Evolutionary conservation across 1,140 invertebrate genomes (phyloP).

Genomic region (Aleiodes sp.): DNA sequence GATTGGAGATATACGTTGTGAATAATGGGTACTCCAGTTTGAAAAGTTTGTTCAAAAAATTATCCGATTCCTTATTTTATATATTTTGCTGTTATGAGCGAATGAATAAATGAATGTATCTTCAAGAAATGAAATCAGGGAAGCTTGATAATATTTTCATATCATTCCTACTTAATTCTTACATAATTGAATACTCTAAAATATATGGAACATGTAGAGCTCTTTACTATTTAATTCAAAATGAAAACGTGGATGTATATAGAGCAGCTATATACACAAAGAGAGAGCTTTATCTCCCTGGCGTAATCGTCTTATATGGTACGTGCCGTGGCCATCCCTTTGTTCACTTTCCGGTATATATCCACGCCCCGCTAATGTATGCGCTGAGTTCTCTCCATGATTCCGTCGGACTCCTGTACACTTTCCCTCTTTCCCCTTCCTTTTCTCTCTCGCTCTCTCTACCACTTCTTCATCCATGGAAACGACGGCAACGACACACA

Average conservation of each 20-base stretch:
- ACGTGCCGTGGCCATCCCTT: conserved; percentile 43
- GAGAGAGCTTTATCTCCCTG: conserved; percentile 24
- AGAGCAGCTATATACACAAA: not conserved
- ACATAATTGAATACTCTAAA: no score
- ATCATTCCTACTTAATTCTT: no score
- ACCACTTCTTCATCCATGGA: conserved; percentile 36
- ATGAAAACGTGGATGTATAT: not conserved
- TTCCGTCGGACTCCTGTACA: conserved; percentile 34
- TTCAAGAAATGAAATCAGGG: not conserved
- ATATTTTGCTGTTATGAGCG: not conserved
- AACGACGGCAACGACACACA: conserved; percentile 38
- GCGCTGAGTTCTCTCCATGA: conserved; percentile 45
- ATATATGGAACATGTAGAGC: no score
- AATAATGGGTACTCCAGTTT: no score
- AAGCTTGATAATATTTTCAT: no score
- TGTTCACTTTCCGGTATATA: conserved; percentile 50
- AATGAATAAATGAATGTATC: no score
- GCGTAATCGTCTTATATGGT: conserved; percentile 36
- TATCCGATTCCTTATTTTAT: not conserved
- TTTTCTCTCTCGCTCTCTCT: conserved; percentile 18
- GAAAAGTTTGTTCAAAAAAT: no score
- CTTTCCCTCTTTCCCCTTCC: not conserved
- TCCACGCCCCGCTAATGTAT: conserved; percentile 53
- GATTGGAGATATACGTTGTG: not conserved
- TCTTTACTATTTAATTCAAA: not conserved